Conservation (phyloP, 2,888 invertebrate genomes). For the Drosophila pegasa region DNA sequence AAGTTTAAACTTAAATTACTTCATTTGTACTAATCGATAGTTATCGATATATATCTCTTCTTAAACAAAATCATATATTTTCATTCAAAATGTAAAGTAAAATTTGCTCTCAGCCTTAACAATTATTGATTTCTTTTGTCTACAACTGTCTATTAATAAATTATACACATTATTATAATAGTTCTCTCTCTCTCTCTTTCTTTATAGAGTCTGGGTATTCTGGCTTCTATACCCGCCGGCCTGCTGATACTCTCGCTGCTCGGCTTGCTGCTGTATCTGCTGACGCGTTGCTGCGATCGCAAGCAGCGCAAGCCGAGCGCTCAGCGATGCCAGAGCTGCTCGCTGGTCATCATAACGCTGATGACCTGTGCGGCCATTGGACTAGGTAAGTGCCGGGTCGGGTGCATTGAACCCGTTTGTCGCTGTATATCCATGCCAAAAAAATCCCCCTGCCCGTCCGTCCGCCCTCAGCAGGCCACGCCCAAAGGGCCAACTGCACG, state of each 20-base stretch:
- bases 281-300: constrained; percentile 97
- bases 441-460: not conserved
- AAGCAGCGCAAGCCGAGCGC: constrained; percentile 89
- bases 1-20: not conserved
- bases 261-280: constrained; percentile 94
- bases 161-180: not conserved
- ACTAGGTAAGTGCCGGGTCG: constrained; percentile 86
- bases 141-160: not conserved
- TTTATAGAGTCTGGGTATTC: constrained; percentile 95
- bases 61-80: not conserved
- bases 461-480: constrained; percentile 16
- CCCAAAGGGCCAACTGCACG: constrained; percentile 40
- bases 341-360: constrained; percentile 87
- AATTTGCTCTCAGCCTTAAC: not conserved
- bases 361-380: constrained; percentile 96
- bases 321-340: constrained; percentile 85
- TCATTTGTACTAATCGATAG: not conserved
- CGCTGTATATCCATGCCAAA: constrained; percentile 8
- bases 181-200: not conserved
- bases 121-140: constrained; percentile 1
- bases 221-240: constrained; percentile 96
- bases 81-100: not conserved
- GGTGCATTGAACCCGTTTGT: constrained; percentile 51
- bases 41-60: not conserved
- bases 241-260: constrained; percentile 96